A percentile compares a stretch with the other conserved stretches of the same genome.
Conservation (phyloP, 2,113 vertebrate species). For the Anser cygnoides region DNA sequence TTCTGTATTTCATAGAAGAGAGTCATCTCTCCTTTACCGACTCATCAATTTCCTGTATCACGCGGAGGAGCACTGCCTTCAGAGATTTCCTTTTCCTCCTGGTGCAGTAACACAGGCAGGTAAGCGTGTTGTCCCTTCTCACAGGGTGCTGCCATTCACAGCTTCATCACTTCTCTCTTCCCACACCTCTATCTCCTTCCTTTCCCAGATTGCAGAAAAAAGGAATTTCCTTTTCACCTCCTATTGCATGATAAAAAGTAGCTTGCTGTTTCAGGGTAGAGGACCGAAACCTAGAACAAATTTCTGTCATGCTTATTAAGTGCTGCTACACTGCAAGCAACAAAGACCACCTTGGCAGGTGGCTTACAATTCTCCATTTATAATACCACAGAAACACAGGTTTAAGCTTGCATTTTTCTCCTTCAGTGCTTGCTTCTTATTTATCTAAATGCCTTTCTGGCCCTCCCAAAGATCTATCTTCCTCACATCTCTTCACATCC, state of each 20-base stretch:
- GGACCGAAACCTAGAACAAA: background rate
- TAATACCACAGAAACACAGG: background rate
- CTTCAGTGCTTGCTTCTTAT: background rate
- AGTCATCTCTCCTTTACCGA: conserved; percentile 11
- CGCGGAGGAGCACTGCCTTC: background rate
- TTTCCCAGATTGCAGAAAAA: background rate
- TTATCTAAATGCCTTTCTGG: background rate
- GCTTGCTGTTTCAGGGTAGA: background rate
- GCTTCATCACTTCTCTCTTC: background rate
- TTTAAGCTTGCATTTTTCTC: background rate
- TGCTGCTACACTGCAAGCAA: background rate
- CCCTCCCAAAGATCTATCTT: background rate
- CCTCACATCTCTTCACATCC: background rate
- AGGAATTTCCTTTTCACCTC: background rate
- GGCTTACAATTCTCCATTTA: background rate
- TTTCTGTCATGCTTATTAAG: conserved; percentile 21
- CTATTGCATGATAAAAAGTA: background rate
- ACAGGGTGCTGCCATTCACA: background rate
- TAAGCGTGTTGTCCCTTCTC: background rate
- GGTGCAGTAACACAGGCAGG: background rate
- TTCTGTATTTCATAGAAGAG: background rate
- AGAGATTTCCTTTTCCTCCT: background rate
- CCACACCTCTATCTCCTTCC: background rate
- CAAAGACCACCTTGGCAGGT: background rate
- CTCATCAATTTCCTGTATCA: background rate